phyloP scores from a whole-genome alignment of 2,888 invertebrate species.

The Pristionchus mayeri region DNA sequence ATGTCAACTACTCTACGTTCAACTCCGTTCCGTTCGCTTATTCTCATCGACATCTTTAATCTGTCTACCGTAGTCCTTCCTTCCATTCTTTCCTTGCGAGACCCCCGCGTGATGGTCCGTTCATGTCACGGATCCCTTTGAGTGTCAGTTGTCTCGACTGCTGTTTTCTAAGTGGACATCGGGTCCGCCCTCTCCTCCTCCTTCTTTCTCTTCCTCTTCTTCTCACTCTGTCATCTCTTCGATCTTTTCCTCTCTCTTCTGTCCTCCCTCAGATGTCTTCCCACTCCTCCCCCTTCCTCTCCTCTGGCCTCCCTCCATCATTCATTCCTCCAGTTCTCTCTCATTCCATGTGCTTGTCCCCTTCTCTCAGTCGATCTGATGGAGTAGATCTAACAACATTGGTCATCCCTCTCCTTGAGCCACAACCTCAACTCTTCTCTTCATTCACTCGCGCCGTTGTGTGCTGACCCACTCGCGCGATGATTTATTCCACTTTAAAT shows the following conservation, averaged over 20 bases:
- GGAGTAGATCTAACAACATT: not conserved
- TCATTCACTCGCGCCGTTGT: not conserved
- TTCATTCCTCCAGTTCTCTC: not conserved
- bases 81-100: not conserved
- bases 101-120: conserved; percentile 36
- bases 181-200: not conserved
- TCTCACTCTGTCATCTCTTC: not conserved
- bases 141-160: conserved; percentile 33
- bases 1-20: not conserved
- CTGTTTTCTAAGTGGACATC: conserved; percentile 40
- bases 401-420: not conserved
- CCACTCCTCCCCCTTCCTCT: not conserved
- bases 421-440: not conserved
- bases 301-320: not conserved
- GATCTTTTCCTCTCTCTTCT: no score
- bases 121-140: conserved; percentile 27
- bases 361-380: not conserved
- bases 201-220: no score
- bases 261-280: not conserved
- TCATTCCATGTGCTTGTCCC: not conserved
- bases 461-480: not conserved
- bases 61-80: not conserved
- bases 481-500: not conserved
- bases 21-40: not conserved
- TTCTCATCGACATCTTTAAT: not conserved